Conservation (phyloP, 2,113 vertebrate genomes). For the Theristicus caerulescens region DNA sequence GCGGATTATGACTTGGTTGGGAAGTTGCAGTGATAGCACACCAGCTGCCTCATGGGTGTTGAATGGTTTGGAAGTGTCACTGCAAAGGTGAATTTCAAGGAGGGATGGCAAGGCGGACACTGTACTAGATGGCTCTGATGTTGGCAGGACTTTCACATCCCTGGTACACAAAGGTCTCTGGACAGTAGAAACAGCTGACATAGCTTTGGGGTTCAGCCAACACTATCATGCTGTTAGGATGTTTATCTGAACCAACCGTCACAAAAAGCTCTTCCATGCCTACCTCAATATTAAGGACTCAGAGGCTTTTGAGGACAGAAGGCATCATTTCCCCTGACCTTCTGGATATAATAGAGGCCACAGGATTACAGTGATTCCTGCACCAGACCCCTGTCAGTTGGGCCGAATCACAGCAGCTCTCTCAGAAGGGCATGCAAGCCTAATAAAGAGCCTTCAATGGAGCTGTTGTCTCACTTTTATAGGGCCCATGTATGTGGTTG, state of each 20-base stretch:
- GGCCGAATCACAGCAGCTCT: not conserved
- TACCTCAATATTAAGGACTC: conserved; percentile 1
- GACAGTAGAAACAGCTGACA: conserved; percentile 60
- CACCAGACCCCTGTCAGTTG: not conserved
- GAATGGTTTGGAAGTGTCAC: conserved; percentile 49
- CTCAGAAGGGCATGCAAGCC: not conserved
- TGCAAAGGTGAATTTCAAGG: conserved; percentile 63
- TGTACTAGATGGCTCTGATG: not conserved
- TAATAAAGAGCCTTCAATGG: not conserved
- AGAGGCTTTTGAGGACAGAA: conserved; percentile 23
- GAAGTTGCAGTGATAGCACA: conserved; percentile 54
- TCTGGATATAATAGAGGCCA: conserved; percentile 3
- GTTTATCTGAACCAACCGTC: conserved; percentile 44
- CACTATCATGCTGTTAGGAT: conserved; percentile 51
- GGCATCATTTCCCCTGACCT: conserved; percentile 20
- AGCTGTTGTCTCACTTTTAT: not conserved
- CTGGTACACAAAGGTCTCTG: conserved; percentile 48
- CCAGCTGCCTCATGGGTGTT: conserved; percentile 30
- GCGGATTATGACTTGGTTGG: not conserved
- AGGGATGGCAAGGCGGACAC: not conserved
- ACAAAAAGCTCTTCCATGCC: conserved; percentile 29
- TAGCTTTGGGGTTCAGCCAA: conserved; percentile 60
- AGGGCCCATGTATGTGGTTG: fast-evolving
- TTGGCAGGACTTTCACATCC: conserved; percentile 48
- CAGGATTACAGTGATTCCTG: not conserved